Conservation (phyloP, 2,113 vertebrate species). For the Gambusia affinis region DNA sequence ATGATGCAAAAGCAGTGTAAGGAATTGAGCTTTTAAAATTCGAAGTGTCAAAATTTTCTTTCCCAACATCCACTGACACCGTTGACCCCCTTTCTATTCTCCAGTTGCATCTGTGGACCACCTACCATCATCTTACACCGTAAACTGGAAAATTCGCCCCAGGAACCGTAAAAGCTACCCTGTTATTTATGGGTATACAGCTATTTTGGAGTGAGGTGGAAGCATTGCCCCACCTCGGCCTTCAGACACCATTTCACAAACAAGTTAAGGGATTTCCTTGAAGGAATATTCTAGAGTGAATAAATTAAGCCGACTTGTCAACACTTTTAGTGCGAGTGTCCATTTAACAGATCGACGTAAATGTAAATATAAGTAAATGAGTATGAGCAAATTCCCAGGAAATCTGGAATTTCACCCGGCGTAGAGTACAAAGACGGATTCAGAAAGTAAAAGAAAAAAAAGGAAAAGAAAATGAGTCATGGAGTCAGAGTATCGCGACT, state of each 20-base stretch:
- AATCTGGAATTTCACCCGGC: slow-evolving; percentile 14
- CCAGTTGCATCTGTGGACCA: background rate
- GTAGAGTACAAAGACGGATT: slow-evolving; percentile 11
- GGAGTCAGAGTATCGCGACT: background rate
- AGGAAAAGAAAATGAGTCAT: slow-evolving; percentile 50
- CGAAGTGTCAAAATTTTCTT: background rate
- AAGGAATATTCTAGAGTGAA: slow-evolving; percentile 2
- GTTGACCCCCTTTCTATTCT: background rate
- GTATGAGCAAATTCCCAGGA: slow-evolving; percentile 49
- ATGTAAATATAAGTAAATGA: background rate
- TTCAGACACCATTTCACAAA: slow-evolving; percentile 20
- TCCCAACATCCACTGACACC: background rate
- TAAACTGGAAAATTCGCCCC: slow-evolving; percentile 26
- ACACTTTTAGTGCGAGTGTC: background rate
- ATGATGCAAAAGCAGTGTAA: background rate
- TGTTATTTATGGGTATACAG: slow-evolving; percentile 64
- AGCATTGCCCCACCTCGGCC: slow-evolving; percentile 53
- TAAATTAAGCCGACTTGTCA: background rate
- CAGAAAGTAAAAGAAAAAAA: background rate
- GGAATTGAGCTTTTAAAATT: background rate
- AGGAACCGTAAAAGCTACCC: slow-evolving; percentile 1
- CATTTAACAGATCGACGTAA: slow-evolving; percentile 1
- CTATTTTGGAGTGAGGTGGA: slow-evolving; percentile 55
- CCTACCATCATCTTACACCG: slow-evolving; percentile 4
- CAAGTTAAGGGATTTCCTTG: slow-evolving; percentile 24